Evolutionary conservation across 2,888 invertebrate genomes (phyloP).

Genomic region (Tiliacea citrago): DNA sequence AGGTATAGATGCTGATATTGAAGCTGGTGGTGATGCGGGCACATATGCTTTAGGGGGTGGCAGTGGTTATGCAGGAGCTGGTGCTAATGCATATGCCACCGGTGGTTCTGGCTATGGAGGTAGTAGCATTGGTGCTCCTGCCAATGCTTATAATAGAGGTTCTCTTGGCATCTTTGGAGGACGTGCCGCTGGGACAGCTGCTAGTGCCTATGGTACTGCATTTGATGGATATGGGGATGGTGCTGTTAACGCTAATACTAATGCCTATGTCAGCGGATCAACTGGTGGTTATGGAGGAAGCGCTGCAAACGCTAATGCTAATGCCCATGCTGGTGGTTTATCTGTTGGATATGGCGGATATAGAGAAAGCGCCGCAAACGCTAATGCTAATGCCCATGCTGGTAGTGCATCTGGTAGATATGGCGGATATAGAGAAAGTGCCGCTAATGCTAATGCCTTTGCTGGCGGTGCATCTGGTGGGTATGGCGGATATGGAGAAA

Average conservation of each 20-base stretch:
- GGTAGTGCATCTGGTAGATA: not conserved
- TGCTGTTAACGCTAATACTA: not conserved
- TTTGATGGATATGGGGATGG: not conserved
- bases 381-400: not conserved
- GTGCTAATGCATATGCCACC: not conserved
- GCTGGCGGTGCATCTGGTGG: not conserved
- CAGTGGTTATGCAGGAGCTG: constrained; percentile 9
- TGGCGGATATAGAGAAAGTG: not conserved
- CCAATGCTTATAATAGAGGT: not conserved
- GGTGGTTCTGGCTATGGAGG: constrained; percentile 1
- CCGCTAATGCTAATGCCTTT: not conserved
- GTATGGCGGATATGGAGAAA: not conserved
- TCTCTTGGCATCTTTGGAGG: not conserved
- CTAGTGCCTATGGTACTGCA: not conserved
- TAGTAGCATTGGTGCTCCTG: not conserved
- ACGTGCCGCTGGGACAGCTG: not conserved
- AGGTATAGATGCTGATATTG: constrained; percentile 38
- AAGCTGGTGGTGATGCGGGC: constrained; percentile 38
- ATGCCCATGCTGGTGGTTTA: not conserved
- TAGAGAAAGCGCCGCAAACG: not conserved
- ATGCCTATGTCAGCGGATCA: not conserved
- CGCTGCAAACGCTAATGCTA: not conserved
- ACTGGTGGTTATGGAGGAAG: not conserved
- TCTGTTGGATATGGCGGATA: not conserved
- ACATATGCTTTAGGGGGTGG: constrained; percentile 21